Evolutionary conservation across 2,113 vertebrate genomes (phyloP), one percentile per base, ranked within the genome.

Genomic region (Paramisgurnus dabryanus): DNA sequence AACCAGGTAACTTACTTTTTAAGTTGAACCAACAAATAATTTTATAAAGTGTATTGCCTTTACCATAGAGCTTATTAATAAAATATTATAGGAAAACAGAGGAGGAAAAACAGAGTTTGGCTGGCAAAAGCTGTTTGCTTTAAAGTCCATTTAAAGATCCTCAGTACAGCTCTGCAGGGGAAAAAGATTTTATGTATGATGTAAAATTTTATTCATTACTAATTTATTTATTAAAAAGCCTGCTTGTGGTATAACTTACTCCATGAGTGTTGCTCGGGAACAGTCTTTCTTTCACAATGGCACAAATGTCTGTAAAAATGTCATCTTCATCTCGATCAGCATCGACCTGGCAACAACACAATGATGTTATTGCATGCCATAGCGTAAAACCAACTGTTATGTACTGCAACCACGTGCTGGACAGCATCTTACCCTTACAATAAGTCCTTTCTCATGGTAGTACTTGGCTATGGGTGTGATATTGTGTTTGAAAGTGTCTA

Each of bases 401-500:
- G 7, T 47, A 8, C 45, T 8, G 7, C 7, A 6, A 47, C 4
- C 45, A 47, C 18, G 2, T 8, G 17, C 55, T 58, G 55, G 7
- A 27, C 40, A 45, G 1, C 41, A 64, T 71, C 82, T 81, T 70
- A 92, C 91, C 84, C 88, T 77, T 64, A 89, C 72, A 9, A 91
- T 83, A 18, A 87, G 66, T 7, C 88, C 89, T 70, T 87, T 89
- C 57, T 92, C 91, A 75, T 92, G 91, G 79, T 92, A 92, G 79
- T 92, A 92, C 74, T 92, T 92, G 74, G 88, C 89, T n/a, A 91
- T 90, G 67, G 90, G 80, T 2, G 80, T 86, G 75, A 90, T 86
- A 71, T 92, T 91, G 69, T 88, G 90, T 79, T 90, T 92, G 82
- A 92, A 92, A 4, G 87, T 91, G 60, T 91, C 90, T 39, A 92